Base-by-base conservation (phyloP, 2,797 vertebrate genomes). In the Triplophysa yarkandensis region DNA sequence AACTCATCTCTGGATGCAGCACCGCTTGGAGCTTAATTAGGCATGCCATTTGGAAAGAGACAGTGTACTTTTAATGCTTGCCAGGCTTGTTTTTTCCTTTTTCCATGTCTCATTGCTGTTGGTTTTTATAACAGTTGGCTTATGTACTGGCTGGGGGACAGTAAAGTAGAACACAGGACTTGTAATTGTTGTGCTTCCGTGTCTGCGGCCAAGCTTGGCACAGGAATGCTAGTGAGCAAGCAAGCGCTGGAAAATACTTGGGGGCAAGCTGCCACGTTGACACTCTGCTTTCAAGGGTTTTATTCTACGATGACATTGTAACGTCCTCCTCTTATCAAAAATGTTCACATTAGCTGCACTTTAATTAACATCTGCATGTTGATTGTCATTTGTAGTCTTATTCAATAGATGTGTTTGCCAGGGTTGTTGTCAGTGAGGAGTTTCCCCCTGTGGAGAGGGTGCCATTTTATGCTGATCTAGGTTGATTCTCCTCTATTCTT, bases 131-230 rank as follows among this genome's bases (percentile, higher is more conserved):
- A 67, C 58, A 46, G 10, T 73, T 72, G 54, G 69, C 65, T 72
- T 62, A 77, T 80, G 60, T 82, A 65, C 77, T 82, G 69, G 54
- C 75, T 74, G 34, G n/a, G 52, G 27, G 63, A 80, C 55, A 41
- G 57, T 76, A 44, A 48, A 77, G 55, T 76, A 50, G 23, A 68
- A 48, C 65, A 60, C 43, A 63, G 70, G 77, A 75, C 23, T 9
- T 79, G 50, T 80, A 80, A 82, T 82, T 82, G 78, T 81, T 81
- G 71, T 68, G 68, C 60, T 78, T 34, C 36, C 2, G 28, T 73
- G 54, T 79, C 67, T 76, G 76, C 78, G 80, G 81, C 71, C 76
- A 73, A 65, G 71, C 32, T 16, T 70, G 68, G 36, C 71, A 76
- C 27, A 9, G 50, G 44, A 57, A 73, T 44, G 27, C 61, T 54